Base-by-base conservation (phyloP, 1,140 invertebrate genomes). In the Dufourea novaeangliae region DNA sequence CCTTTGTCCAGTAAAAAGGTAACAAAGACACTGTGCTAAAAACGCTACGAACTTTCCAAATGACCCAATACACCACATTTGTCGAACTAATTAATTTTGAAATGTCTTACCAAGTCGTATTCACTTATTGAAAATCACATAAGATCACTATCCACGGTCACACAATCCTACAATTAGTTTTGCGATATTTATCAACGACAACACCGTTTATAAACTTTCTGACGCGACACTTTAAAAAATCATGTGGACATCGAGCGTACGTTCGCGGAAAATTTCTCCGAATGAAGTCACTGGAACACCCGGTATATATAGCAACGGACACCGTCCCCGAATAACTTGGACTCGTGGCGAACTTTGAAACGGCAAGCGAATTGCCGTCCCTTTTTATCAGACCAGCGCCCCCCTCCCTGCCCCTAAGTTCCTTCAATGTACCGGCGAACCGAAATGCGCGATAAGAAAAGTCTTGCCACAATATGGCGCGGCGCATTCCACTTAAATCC, bases 361-460 rank as follows among this genome's bases (percentile, higher is more conserved):
- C 54, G 78, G 71, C 81, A 77, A 84, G 82, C 72, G 72, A 73
- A 84, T 80, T 67, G 68, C 63, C 67, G 67, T 59, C 56, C 77
- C 72, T 84, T 84, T 84, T 84, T 84, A 84, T 84, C 83, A 70
- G 80, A 56, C 70, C 44, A 27, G 20, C 22, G 41, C 25, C 25
- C 22, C 32, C 20, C n/a, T n/a, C n/a, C n/a, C n/a, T n/a, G n/a
- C n/a, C n/a, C 50, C 50, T 39, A 66, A 68, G 76, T 75, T 75
- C 52, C 76, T 54, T 73, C 68, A 56, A 84, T 76, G 64, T 63
- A 50, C 74, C 64, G 77, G 46, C 39, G 66, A 39, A 46, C 62
- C 71, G 56, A 79, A 80, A 39, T 75, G 67, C 72, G 52, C 80
- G 82, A 84, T 84, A 84, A 83, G 82, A 84, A 84, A 66, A 64